These are phyloP conservation scores for Odocoileus hemionus DNA, from an alignment of 2,113 vertebrate genomes.

Conservation along the genomic window DNA sequence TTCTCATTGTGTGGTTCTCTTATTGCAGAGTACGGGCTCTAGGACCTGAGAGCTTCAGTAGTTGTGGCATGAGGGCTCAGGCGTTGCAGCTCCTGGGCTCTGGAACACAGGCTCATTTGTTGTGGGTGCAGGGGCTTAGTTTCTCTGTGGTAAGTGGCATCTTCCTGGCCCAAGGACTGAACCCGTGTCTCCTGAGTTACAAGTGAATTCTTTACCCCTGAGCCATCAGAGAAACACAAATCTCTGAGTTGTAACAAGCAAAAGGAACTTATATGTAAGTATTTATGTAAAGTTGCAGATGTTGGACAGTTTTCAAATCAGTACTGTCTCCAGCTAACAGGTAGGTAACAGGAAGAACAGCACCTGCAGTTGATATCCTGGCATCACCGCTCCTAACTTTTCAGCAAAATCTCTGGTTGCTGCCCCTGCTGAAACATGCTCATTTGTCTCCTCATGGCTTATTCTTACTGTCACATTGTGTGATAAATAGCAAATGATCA, in stretches of 20 bases:
- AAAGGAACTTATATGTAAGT: not conserved
- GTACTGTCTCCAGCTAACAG: not conserved
- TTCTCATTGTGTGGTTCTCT: not conserved
- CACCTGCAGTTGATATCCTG: not conserved
- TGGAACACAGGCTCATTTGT: not conserved
- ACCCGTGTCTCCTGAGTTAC: not conserved
- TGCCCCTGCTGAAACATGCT: not conserved
- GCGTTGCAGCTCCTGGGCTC: not conserved
- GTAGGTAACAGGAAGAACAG: not conserved
- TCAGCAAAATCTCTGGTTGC: not conserved
- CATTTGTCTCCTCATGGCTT: not conserved
- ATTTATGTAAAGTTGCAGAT: not conserved
- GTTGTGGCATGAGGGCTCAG: not conserved
- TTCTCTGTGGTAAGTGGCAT: not conserved
- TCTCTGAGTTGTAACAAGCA: not conserved
- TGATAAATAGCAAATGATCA: not conserved
- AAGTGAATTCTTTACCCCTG: not conserved
- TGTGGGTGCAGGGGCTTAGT: not conserved
- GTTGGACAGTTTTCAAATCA: not conserved
- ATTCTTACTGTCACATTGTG: not conserved
- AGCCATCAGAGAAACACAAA: not conserved
- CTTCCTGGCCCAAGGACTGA: not conserved
- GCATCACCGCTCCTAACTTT: not conserved
- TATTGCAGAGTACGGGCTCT: not conserved
- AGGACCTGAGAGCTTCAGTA: not conserved